phyloP scores from a whole-genome alignment of 2,888 invertebrate genomes.

The Callyntrura guangdongensis region DNA sequence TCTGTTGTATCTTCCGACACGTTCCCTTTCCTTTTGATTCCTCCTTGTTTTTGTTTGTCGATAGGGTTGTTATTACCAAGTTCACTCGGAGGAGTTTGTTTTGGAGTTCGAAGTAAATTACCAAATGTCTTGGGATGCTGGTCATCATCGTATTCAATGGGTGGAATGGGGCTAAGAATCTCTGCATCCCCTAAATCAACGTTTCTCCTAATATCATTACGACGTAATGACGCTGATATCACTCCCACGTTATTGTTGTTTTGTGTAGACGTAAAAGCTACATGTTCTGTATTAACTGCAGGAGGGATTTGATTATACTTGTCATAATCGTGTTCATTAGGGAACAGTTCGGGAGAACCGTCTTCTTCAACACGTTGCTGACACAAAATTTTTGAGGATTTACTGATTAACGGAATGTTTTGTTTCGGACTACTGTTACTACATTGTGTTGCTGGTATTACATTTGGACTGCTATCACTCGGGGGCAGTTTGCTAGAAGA shows the following conservation, averaged over 20 bases:
- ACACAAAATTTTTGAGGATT: background rate
- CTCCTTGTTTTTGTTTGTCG: too few species aligned
- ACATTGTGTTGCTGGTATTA: slow-evolving; percentile 16
- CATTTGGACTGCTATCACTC: background rate
- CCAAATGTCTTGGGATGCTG: background rate
- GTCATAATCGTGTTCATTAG: too few species aligned
- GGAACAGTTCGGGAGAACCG: slow-evolving; percentile 17
- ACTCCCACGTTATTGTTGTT: background rate
- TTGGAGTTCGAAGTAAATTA: background rate
- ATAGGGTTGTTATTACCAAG: too few species aligned
- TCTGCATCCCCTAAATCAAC: background rate
- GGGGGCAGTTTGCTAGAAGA: too few species aligned
- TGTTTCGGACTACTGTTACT: background rate
- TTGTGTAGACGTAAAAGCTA: slow-evolving; percentile 28
- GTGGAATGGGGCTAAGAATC: background rate
- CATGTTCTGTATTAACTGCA: background rate
- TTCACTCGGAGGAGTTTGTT: background rate
- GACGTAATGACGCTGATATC: background rate
- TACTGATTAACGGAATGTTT: background rate
- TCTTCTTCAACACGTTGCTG: background rate
- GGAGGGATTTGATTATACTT: background rate
- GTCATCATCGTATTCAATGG: background rate
- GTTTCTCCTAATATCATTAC: background rate
- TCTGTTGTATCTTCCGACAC: background rate
- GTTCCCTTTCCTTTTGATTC: slow-evolving; percentile 22